phyloP scores from a whole-genome alignment of 64 coral and sea anemone genomes.

The Dendronephthya gigantea region DNA sequence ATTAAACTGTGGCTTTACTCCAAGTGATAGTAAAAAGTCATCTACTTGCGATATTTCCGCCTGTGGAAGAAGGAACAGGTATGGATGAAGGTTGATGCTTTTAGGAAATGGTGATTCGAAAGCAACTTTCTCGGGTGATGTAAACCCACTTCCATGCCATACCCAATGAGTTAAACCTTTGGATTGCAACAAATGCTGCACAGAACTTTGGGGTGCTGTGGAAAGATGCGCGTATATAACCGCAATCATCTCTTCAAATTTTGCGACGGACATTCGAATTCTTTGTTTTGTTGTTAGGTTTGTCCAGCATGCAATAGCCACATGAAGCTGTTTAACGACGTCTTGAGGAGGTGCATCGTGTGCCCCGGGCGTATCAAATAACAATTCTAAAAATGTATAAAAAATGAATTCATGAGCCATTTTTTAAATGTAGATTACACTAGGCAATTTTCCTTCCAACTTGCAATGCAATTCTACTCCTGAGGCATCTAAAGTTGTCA shows the following conservation, averaged over 20 bases:
- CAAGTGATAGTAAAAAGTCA: neutral
- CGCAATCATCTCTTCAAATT: neutral
- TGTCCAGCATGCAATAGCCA: neutral
- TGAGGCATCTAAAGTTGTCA: too few species aligned
- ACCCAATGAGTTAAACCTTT: slow-evolving; percentile 28
- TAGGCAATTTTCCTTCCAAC: too few species aligned
- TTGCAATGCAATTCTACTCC: too few species aligned
- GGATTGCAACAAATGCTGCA: neutral
- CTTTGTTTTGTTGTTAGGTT: neutral
- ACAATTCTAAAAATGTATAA: neutral
- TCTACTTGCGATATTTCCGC: neutral
- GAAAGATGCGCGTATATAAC: neutral
- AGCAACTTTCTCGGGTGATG: slow-evolving; percentile 13
- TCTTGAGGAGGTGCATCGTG: neutral
- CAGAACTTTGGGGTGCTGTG: neutral
- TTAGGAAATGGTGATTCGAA: neutral
- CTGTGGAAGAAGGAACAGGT: neutral
- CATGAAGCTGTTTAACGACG: neutral
- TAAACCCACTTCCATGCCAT: slow-evolving; percentile 88
- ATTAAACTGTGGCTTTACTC: neutral
- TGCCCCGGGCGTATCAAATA: neutral
- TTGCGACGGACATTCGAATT: neutral
- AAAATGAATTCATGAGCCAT: neutral
- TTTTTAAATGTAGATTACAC: too few species aligned
- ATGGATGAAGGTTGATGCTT: neutral